Evolutionary conservation across 2,888 invertebrate species (phyloP), one percentile per base, ranked within the genome.

Genomic region (Gymnosoma rotundatum): DNA sequence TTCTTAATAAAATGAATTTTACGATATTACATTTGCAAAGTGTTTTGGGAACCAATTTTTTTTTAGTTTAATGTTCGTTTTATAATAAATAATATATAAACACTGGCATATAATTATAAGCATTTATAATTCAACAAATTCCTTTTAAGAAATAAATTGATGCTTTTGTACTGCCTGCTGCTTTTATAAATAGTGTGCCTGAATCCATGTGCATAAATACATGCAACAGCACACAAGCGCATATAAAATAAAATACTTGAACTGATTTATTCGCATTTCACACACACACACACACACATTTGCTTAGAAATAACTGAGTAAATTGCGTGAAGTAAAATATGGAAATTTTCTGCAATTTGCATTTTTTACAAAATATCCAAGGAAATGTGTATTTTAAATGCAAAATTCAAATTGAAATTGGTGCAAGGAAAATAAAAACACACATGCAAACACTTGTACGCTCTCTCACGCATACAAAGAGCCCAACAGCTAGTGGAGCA

Each of bases 391-490:
- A 64, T 60, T 50, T 75, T 48, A 70, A 70, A 70, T 70, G 52
- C 42, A 75, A 81, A 25, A 70, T 76, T 76, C 81, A 76, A 81
- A 70, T 64, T 76, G 52, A 70, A 81, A 81, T 64, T 70, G 21
- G 1, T 36, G 36, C 18, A 36, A 18, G 2, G n/a, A 36, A n/a
- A 67, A 54, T 8, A 54, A 38, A 38, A 50, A 36, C n/a, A 50
- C 58, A 50, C 12, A 32, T 7, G 16, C 20, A 16, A n/a, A 21
- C 45, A 66, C 7, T 4, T 20, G n/a, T 12, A 73, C n/a, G 25
- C 38, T 12, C 52, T 12, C 3, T 38, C 32, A 8, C 9, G 50
- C 50, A 38, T 48, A 60, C 1, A 32, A 52, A 16, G 8, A 58
- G 42, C 63, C 63, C 20, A 64, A 45, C 20, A 32, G 45, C 38